Evolutionary conservation across 2,797 vertebrate species (phyloP).

Genomic region (Amniataba percoides): DNA sequence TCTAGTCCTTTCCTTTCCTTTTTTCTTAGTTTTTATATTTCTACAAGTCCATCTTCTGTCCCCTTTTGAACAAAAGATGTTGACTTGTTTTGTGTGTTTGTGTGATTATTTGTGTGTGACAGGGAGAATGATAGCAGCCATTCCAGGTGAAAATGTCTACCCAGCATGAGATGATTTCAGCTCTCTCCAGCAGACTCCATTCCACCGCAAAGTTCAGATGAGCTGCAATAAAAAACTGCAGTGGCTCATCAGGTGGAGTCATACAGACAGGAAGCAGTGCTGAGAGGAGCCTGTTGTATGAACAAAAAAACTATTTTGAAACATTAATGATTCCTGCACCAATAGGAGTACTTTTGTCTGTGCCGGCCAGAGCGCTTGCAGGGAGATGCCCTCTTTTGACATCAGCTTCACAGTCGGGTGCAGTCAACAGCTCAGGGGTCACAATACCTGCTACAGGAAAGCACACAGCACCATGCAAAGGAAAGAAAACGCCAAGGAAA

Average conservation of each 20-base stretch:
- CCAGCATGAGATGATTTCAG: slow-evolving; percentile 51
- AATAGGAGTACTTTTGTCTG: slow-evolving; percentile 26
- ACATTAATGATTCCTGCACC: slow-evolving; percentile 52
- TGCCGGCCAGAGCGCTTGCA: slow-evolving; percentile 28
- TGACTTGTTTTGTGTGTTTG: slow-evolving; percentile 11
- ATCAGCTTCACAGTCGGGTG: slow-evolving; percentile 39
- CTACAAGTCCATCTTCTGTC: neutral
- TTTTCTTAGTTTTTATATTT: neutral
- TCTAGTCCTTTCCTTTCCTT: no score
- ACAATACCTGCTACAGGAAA: slow-evolving; percentile 22
- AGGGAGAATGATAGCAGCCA: slow-evolving; percentile 23
- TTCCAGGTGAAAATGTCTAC: slow-evolving; percentile 52
- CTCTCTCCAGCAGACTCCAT: slow-evolving; percentile 38
- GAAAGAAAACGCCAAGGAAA: slow-evolving; percentile 28
- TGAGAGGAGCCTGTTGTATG: slow-evolving; percentile 16
- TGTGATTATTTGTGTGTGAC: slow-evolving; percentile 5
- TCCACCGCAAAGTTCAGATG: slow-evolving; percentile 52
- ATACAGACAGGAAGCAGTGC: slow-evolving; percentile 15
- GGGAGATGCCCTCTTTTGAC: slow-evolving; percentile 51
- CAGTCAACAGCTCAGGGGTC: slow-evolving; percentile 51
- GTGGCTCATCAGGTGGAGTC: slow-evolving; percentile 33
- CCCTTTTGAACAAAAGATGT: slow-evolving; percentile 1
- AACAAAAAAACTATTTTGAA: slow-evolving; percentile 38
- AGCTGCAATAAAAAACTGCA: slow-evolving; percentile 41
- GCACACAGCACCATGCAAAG: neutral